Percentiles rank a stretch among this genome's conserved stretches.
Evolutionary conservation across 2,888 invertebrate species (phyloP).

Genomic region (Drosophila histrio): DNA sequence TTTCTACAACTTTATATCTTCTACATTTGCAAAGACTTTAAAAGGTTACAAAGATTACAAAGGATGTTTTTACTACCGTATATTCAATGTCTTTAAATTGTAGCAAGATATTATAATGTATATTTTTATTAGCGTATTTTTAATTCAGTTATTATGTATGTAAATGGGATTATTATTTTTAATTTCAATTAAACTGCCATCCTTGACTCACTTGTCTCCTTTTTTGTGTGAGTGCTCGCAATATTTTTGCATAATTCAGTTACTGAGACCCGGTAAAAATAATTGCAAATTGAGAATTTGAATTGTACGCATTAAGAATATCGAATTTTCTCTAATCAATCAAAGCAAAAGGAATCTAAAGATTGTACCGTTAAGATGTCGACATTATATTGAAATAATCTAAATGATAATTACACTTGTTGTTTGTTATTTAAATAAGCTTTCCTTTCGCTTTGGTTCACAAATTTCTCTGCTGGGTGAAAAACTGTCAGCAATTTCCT

Average conservation of each 20-base stretch:
- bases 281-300: slow-evolving; percentile 1
- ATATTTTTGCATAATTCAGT: slow-evolving; percentile 11
- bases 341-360: background rate
- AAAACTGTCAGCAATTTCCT: slow-evolving; percentile 8
- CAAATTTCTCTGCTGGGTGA: background rate
- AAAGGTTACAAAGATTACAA: too few species aligned
- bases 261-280: background rate
- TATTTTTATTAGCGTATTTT: too few species aligned
- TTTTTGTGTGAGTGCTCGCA: too few species aligned
- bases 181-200: background rate
- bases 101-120: too few species aligned
- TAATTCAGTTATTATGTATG: background rate
- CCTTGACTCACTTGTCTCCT: background rate
- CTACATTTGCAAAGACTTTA: too few species aligned
- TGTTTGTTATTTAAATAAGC: background rate
- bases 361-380: background rate
- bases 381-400: background rate
- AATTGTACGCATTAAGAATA: background rate
- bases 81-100: too few species aligned
- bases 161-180: background rate
- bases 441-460: background rate
- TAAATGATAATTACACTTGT: slow-evolving; percentile 5
- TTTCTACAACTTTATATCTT: too few species aligned
- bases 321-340: slow-evolving; percentile 13
- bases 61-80: too few species aligned